These are phyloP conservation scores for Protophormia terraenovae DNA, from an alignment of 2,888 invertebrate genomes.

Conservation along the genomic window DNA sequence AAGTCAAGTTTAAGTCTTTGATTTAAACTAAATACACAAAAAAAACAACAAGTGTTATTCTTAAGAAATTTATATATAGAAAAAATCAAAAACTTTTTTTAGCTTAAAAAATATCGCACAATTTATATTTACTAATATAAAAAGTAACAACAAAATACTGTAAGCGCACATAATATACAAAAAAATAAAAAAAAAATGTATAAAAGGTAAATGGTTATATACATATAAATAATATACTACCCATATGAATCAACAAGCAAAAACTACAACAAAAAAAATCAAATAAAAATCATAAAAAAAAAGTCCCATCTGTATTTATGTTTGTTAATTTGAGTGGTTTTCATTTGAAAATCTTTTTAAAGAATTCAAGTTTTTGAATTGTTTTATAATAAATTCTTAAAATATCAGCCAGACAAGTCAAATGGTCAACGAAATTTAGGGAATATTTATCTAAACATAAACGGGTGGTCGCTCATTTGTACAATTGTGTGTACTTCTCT, in stretches of 20 bases:
- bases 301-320: constrained; percentile 52
- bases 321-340: constrained; percentile 38
- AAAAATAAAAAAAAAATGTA: neutral
- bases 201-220: constrained; percentile 24
- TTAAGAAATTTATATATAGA: neutral
- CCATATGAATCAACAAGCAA: constrained; percentile 16
- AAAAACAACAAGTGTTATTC: neutral
- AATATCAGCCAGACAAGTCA: constrained; percentile 17
- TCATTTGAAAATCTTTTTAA: constrained; percentile 28
- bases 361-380: constrained; percentile 16
- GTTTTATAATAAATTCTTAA: constrained; percentile 50
- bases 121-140: neutral
- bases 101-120: neutral
- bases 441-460: constrained; percentile 42
- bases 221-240: no score
- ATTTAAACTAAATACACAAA: neutral
- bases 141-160: neutral
- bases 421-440: constrained; percentile 15
- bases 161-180: neutral
- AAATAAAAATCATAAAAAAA: neutral
- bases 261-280: neutral
- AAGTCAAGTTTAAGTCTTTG: neutral
- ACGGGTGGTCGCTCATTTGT: constrained; percentile 60
- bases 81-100: neutral
- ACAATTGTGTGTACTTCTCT: no score